Conservation (phyloP, 2,113 vertebrate genomes). For the Pseudolaguvia tuberculata region DNA sequence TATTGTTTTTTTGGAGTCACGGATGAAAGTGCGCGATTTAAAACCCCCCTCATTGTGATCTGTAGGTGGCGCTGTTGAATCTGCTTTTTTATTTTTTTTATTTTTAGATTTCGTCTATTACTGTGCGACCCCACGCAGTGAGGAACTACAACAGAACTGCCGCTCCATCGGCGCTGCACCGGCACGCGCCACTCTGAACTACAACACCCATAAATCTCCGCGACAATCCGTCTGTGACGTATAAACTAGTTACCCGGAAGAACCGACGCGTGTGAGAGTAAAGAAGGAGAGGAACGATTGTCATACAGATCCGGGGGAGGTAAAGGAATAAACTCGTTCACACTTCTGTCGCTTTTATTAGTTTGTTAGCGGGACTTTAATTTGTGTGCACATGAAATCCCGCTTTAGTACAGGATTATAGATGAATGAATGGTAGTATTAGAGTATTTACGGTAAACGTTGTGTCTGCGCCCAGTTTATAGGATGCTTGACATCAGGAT, state of each 20-base stretch:
- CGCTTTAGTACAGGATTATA: background rate
- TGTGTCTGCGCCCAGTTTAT: background rate
- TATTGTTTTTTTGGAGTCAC: background rate
- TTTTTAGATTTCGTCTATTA: constrained; percentile 38
- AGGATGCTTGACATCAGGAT: constrained; percentile 1
- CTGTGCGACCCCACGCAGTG: constrained; percentile 34
- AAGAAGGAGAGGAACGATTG: constrained; percentile 12
- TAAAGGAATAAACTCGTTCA: background rate
- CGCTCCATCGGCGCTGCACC: too few relatives aligned
- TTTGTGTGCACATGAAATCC: background rate
- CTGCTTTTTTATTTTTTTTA: constrained; percentile 30
- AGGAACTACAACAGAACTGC: constrained; percentile 28
- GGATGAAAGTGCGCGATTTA: background rate
- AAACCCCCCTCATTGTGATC: background rate
- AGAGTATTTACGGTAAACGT: too few relatives aligned
- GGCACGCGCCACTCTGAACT: constrained; percentile 38
- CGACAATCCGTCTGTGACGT: constrained; percentile 34
- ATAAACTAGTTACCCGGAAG: constrained; percentile 18
- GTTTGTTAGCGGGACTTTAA: background rate
- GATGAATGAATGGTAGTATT: background rate
- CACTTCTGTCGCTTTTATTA: background rate
- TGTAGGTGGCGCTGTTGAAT: constrained; percentile 44
- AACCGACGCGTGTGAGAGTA: constrained; percentile 6
- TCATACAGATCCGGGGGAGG: constrained; percentile 18
- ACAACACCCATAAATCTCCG: constrained; percentile 44